Percentiles rank a stretch among this genome's conserved stretches.
Evolutionary conservation across 2,888 invertebrate species (phyloP).

Genomic region (Podotricha telesiphe): DNA sequence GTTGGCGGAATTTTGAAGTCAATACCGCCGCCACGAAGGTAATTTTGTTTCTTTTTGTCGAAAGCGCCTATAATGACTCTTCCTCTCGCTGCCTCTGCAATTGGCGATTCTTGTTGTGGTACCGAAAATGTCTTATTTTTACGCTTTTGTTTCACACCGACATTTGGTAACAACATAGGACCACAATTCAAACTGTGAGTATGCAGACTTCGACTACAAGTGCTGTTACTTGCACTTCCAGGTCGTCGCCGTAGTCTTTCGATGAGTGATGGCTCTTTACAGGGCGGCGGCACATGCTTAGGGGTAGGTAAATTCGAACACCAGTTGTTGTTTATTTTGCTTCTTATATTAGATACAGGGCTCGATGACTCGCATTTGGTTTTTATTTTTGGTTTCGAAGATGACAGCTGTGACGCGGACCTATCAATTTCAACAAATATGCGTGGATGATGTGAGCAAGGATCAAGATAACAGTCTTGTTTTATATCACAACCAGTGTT

Average conservation of each 20-base stretch:
- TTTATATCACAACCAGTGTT: conserved; percentile 52
- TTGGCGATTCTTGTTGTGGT: not conserved
- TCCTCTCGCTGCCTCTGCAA: conserved; percentile 10
- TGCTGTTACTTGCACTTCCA: conserved; percentile 16
- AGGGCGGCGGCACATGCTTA: conserved; percentile 35
- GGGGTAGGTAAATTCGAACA: conserved; percentile 43
- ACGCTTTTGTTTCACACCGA: not conserved
- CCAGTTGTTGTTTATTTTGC: conserved; percentile 36
- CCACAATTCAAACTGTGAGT: not conserved
- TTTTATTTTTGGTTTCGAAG: conserved; percentile 11
- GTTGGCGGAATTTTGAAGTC: conserved; percentile 16
- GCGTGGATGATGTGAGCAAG: conserved; percentile 60
- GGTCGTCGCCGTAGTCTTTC: conserved; percentile 43
- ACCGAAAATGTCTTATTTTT: not conserved
- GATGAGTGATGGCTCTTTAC: conserved; percentile 42
- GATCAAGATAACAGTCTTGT: conserved; percentile 48
- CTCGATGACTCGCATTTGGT: not conserved
- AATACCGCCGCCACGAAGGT: conserved; percentile 4
- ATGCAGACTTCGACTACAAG: conserved; percentile 15
- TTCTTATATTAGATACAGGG: not conserved
- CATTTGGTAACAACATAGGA: not conserved
- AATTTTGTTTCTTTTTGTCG: not conserved
- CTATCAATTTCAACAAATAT: conserved; percentile 58
- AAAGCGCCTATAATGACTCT: not conserved
- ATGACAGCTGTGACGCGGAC: conserved; percentile 2